phyloP scores from a whole-genome alignment of 2,113 vertebrate species.

The Odocoileus virginianus region DNA sequence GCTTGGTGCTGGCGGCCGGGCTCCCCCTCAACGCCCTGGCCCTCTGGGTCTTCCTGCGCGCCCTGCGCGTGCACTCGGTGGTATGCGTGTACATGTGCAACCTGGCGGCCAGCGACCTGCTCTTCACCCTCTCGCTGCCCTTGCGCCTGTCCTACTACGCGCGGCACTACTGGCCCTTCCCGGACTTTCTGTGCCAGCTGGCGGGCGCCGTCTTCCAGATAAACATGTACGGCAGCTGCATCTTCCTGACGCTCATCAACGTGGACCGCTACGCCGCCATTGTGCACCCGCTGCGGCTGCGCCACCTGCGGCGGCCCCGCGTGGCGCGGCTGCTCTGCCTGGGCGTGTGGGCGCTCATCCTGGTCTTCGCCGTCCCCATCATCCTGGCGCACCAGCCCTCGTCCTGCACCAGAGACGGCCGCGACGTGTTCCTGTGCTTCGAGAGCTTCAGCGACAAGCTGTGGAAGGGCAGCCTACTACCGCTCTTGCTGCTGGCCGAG shows the following conservation, averaged over 20 bases:
- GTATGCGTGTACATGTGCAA: slow-evolving; percentile 88
- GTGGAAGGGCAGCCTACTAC: slow-evolving; percentile 79
- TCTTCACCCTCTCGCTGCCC: slow-evolving; percentile 84
- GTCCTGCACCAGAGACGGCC: slow-evolving; percentile 37
- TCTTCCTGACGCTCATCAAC: slow-evolving; percentile 87
- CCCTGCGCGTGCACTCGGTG: slow-evolving; percentile 78
- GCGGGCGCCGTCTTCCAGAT: slow-evolving; percentile 88
- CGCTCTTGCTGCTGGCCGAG: slow-evolving; percentile 81
- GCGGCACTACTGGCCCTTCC: slow-evolving; percentile 81
- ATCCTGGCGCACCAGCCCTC: slow-evolving; percentile 76
- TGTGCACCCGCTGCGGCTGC: slow-evolving; percentile 82
- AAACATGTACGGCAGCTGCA: slow-evolving; percentile 89
- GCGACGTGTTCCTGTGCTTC: slow-evolving; percentile 74
- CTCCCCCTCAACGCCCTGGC: slow-evolving; percentile 79
- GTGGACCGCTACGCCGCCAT: slow-evolving; percentile 86
- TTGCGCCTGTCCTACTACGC: slow-evolving; percentile 84
- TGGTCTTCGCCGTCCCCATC: slow-evolving; percentile 79
- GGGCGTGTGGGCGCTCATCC: slow-evolving; percentile 81
- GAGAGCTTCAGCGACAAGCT: slow-evolving; percentile 80
- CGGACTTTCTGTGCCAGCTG: slow-evolving; percentile 79
- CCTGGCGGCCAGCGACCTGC: slow-evolving; percentile 85
- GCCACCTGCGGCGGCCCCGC: slow-evolving; percentile 80
- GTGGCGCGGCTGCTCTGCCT: slow-evolving; percentile 80
- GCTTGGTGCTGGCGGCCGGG: slow-evolving; percentile 77
- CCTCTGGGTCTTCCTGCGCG: slow-evolving; percentile 81